Evolutionary conservation across 1,140 invertebrate species (phyloP).

Genomic region (Pectinophora gossypiella): DNA sequence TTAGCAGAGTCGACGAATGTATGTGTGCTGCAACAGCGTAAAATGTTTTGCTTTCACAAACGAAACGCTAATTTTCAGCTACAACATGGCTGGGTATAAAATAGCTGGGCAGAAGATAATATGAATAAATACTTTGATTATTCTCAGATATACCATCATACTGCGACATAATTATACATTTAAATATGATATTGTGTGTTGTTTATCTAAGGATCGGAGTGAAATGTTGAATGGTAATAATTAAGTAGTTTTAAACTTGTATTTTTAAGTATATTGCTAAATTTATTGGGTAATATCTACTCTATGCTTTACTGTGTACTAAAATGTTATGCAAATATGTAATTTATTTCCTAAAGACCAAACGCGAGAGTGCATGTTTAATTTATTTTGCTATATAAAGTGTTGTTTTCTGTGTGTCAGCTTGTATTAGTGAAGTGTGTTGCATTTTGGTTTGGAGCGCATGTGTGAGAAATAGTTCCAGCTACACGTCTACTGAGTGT

Average conservation of each 20-base stretch:
- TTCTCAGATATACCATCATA: too few relatives aligned
- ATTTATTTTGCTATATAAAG: constrained; percentile 56
- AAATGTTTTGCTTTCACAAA: too few relatives aligned
- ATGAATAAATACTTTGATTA: too few relatives aligned
- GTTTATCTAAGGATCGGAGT: constrained; percentile 38
- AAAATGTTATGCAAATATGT: constrained; percentile 38
- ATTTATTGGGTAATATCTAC: constrained; percentile 69
- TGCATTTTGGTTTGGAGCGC: constrained; percentile 52
- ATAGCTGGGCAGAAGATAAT: too few relatives aligned
- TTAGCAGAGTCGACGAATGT: too few relatives aligned
- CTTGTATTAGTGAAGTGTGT: constrained; percentile 43
- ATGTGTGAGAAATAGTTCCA: constrained; percentile 67
- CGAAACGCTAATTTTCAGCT: too few relatives aligned
- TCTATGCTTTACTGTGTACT: constrained; percentile 28
- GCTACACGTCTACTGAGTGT: constrained; percentile 13
- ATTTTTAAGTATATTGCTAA: constrained; percentile 64
- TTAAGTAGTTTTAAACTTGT: constrained; percentile 40
- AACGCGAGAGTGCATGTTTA: constrained; percentile 69
- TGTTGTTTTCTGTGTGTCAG: constrained; percentile 40
- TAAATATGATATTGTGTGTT: constrained; percentile 16
- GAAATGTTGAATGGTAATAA: constrained; percentile 28
- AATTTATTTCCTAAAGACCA: constrained; percentile 71
- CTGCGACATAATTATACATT: too few relatives aligned
- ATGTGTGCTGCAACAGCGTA: too few relatives aligned
- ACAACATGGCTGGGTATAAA: too few relatives aligned